A percentile compares a stretch with the other conserved stretches of the same genome.
Conservation (phyloP, 1,140 invertebrate species). For the Brachionus rubens region DNA sequence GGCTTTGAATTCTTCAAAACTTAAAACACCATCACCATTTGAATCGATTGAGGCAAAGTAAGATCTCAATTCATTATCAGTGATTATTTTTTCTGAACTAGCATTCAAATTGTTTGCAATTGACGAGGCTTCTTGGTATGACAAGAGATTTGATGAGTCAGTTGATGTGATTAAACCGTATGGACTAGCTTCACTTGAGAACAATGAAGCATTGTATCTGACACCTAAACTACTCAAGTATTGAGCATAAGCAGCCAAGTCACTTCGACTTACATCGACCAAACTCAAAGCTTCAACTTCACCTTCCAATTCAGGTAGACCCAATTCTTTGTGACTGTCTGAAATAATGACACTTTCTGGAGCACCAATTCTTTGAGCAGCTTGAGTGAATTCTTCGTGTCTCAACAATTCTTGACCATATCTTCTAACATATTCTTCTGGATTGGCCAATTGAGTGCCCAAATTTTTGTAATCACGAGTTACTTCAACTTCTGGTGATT, state of each 20-base stretch:
- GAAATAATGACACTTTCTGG: neutral
- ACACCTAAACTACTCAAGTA: neutral
- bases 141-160: neutral
- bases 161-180: conserved; percentile 5
- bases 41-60: conserved; percentile 33
- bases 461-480: neutral
- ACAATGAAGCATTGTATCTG: neutral
- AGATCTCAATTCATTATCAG: conserved; percentile 28
- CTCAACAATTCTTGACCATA: neutral
- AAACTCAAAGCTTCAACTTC: neutral
- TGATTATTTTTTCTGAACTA: neutral
- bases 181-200: neutral
- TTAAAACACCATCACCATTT: conserved; percentile 9
- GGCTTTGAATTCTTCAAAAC: conserved; percentile 22
- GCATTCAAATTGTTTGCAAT: neutral
- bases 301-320: neutral
- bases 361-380: neutral
- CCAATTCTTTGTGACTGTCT: neutral
- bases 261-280: neutral
- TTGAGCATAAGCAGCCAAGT: neutral
- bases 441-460: neutral
- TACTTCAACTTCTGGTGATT: neutral
- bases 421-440: neutral
- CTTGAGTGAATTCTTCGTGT: neutral
- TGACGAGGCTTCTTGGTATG: neutral